phyloP scores from a whole-genome alignment of 2,888 invertebrate genomes.

The Phania funesta region DNA sequence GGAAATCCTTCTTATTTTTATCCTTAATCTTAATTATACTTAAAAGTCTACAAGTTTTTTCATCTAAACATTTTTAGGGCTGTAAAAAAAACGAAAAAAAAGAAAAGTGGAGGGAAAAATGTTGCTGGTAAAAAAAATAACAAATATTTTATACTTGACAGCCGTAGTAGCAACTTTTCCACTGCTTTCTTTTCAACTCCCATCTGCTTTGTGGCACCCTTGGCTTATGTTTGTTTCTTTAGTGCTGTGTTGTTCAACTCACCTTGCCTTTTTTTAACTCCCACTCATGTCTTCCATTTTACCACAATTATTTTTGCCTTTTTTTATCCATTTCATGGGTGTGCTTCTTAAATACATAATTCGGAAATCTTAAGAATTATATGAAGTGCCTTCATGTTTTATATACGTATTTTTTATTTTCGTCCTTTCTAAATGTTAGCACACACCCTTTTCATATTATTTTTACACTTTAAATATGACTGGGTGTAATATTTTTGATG shows the following conservation, averaged over 20 bases:
- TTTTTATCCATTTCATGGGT: conserved; percentile 37
- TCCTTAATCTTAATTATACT: conserved; percentile 79
- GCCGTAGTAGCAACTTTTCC: conserved; percentile 69
- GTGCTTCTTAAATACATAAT: conserved; percentile 56
- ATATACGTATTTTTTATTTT: conserved; percentile 1
- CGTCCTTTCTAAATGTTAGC: conserved; percentile 22
- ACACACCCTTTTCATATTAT: conserved; percentile 68
- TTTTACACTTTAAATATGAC: conserved; percentile 65
- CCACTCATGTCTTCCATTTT: not conserved
- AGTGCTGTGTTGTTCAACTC: not conserved
- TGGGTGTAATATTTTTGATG: conserved; percentile 65
- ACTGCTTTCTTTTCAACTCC: conserved; percentile 22
- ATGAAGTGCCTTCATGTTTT: conserved; percentile 40
- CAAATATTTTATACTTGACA: conserved; percentile 54
- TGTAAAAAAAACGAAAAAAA: conserved; percentile 6
- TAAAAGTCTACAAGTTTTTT: conserved; percentile 69
- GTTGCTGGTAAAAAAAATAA: conserved; percentile 47
- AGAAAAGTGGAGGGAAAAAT: not conserved
- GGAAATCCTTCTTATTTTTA: conserved; percentile 78
- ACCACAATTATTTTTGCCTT: conserved; percentile 12
- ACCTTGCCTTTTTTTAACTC: conserved; percentile 19
- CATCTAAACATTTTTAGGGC: conserved; percentile 44
- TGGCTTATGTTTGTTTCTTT: not conserved
- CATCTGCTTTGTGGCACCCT: conserved; percentile 4
- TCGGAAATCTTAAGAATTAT: conserved; percentile 60